Evolutionary conservation across 1,140 invertebrate species (phyloP).

Genomic region (Magallana gigas): DNA sequence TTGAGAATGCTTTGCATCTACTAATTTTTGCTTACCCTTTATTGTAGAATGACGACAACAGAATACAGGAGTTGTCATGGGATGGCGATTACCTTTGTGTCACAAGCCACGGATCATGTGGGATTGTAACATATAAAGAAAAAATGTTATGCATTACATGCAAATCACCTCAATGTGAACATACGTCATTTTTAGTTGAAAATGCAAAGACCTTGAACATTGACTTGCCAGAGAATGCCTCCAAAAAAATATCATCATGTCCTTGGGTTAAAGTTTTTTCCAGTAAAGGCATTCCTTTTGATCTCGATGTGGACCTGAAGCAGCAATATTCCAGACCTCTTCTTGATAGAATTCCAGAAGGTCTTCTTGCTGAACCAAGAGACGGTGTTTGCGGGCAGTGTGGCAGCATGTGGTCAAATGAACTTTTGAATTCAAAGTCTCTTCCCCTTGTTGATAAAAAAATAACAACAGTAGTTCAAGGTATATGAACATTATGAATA

Average conservation of each 20-base stretch:
- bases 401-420: no score
- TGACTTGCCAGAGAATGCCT: not conserved
- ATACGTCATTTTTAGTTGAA: not conserved
- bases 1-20: no score
- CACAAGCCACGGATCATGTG: not conserved
- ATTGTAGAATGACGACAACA: no score
- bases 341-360: no score
- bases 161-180: not conserved
- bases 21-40: no score
- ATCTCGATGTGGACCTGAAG: not conserved
- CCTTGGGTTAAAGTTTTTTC: not conserved
- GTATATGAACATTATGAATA: not conserved
- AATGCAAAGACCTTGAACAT: not conserved
- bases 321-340: not conserved
- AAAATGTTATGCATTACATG: not conserved
- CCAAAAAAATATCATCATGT: no score
- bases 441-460: not conserved
- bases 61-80: no score
- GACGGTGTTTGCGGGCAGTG: not conserved
- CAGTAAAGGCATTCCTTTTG: not conserved
- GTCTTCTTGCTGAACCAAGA: not conserved
- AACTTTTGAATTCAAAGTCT: no score
- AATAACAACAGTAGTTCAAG: not conserved
- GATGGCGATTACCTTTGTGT: not conserved
- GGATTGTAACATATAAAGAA: not conserved